Evolutionary conservation across 2,888 invertebrate genomes (phyloP).

Genomic region (Sclerodermus sp.): DNA sequence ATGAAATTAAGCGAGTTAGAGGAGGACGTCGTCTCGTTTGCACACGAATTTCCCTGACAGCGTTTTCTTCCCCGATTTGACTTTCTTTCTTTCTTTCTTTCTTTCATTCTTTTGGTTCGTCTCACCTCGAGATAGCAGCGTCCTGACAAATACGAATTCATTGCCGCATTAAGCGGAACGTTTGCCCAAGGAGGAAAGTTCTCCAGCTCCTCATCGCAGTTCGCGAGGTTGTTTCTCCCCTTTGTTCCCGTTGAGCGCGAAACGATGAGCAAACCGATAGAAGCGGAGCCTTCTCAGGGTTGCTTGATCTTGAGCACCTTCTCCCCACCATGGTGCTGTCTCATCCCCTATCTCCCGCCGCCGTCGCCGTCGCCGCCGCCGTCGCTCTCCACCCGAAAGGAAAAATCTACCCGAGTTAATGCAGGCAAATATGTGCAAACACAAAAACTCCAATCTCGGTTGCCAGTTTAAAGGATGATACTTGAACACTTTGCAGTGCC

Average conservation of each 20-base stretch:
- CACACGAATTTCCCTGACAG: slow-evolving; percentile 21
- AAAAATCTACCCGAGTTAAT: background rate
- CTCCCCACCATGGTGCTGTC: too few species aligned
- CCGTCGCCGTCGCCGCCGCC: background rate
- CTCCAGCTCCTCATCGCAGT: background rate
- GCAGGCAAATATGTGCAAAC: background rate
- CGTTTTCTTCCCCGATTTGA: background rate
- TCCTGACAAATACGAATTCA: slow-evolving; percentile 43
- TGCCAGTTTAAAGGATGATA: too few species aligned
- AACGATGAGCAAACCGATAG: slow-evolving; percentile 16
- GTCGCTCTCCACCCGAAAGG: background rate
- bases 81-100: slow-evolving; percentile 14
- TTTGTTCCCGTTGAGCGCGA: background rate
- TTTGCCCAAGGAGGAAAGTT: slow-evolving; percentile 18
- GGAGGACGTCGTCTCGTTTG: slow-evolving; percentile 20
- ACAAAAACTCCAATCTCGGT: background rate
- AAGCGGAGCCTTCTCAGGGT: slow-evolving; percentile 5
- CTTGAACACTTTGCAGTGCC: too few species aligned
- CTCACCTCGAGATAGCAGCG: slow-evolving; percentile 23
- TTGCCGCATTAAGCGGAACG: slow-evolving; percentile 36
- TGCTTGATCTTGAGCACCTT: slow-evolving; percentile 18
- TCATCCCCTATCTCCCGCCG: background rate
- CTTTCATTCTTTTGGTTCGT: slow-evolving; percentile 10
- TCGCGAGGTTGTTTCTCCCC: background rate
- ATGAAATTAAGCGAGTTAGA: slow-evolving; percentile 28